phyloP scores from a whole-genome alignment of 1,140 invertebrate genomes.

The Hypsibius dujardini region DNA sequence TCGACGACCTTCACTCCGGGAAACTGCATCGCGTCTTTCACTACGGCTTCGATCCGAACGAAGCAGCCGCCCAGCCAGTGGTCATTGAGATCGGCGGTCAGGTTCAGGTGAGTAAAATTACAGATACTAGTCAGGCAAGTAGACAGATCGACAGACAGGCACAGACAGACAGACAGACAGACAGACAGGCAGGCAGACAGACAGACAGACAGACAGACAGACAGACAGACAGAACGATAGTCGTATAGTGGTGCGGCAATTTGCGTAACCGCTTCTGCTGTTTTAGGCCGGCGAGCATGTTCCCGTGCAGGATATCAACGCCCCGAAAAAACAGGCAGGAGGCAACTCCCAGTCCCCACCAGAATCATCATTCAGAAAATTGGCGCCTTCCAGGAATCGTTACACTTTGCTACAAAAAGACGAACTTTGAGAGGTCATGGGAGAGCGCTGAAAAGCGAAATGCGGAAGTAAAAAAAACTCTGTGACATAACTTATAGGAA shows the following conservation, averaged over 20 bases:
- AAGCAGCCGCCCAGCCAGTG: background rate
- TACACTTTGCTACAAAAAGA: constrained; percentile 73
- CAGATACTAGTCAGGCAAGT: no score
- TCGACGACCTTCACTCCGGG: constrained; percentile 84
- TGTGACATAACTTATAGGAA: no score
- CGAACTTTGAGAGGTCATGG: constrained; percentile 54
- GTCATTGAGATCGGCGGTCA: background rate
- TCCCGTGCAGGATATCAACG: background rate
- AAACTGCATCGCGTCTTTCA: constrained; percentile 88
- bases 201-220: no score
- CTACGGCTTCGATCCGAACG: constrained; percentile 65
- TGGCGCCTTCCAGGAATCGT: constrained; percentile 84
- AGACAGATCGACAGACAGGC: no score
- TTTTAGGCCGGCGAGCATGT: constrained; percentile 11
- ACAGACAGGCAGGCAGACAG: no score
- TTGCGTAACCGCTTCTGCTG: background rate
- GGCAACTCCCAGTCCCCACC: constrained; percentile 59
- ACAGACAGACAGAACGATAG: no score
- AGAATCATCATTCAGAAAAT: constrained; percentile 87
- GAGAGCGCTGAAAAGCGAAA: no score
- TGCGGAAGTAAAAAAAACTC: no score
- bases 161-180: no score
- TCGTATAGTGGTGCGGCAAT: no score
- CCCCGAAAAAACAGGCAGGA: constrained; percentile 18
- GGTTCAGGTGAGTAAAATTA: background rate